These are phyloP conservation scores for Drosophila barbarae DNA, from an alignment of 2,888 invertebrate genomes.

Conservation along the genomic window DNA sequence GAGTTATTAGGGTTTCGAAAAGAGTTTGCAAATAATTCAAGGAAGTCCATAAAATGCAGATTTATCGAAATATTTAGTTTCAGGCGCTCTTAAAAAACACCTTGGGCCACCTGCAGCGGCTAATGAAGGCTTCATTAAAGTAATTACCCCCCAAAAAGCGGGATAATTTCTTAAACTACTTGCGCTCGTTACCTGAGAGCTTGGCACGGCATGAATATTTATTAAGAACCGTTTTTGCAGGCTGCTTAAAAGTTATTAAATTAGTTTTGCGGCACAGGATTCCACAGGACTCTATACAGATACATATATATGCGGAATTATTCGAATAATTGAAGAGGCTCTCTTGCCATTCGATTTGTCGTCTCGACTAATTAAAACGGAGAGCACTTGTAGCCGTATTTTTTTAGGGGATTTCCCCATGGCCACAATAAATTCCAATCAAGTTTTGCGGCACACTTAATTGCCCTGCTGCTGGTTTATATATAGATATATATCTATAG, in stretches of 20 bases:
- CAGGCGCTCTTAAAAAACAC: neutral
- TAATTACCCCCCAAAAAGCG: neutral
- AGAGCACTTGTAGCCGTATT: conserved; percentile 15
- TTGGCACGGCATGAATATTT: conserved; percentile 11
- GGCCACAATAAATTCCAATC: conserved; percentile 64
- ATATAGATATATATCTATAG: neutral
- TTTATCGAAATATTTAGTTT: neutral
- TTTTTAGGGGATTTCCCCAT: conserved; percentile 38
- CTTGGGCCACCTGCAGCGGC: neutral
- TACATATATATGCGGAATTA: neutral
- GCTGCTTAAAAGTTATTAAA: conserved; percentile 21
- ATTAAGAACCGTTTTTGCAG: conserved; percentile 5
- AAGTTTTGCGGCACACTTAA: conserved; percentile 64
- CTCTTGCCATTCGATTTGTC: conserved; percentile 21
- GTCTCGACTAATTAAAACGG: conserved; percentile 43
- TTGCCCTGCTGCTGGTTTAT: conserved; percentile 46
- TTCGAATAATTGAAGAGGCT: neutral
- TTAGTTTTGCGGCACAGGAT: conserved; percentile 9
- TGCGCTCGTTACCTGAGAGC: conserved; percentile 2
- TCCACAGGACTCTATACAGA: neutral
- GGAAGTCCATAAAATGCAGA: conserved; percentile 8
- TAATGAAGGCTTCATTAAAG: conserved; percentile 3
- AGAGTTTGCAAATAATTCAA: conserved; percentile 11
- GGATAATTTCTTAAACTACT: conserved; percentile 1
- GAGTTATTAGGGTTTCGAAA: neutral